These are phyloP conservation scores for Lanius collurio DNA, from an alignment of 2,113 vertebrate genomes.

Conservation along the genomic window DNA sequence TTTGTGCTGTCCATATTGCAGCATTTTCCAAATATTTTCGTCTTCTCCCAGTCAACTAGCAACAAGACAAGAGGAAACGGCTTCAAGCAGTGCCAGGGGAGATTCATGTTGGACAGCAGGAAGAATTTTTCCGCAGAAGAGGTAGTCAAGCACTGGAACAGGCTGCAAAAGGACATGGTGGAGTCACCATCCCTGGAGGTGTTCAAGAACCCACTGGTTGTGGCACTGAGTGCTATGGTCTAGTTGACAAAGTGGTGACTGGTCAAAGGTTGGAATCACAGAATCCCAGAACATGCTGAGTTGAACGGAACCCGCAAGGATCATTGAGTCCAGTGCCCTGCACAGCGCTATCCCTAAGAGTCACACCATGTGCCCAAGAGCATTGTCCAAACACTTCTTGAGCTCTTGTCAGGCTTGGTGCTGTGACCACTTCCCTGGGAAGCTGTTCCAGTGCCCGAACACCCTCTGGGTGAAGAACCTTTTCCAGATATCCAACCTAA, in stretches of 20 bases:
- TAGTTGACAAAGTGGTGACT: neutral
- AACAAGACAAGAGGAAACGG: neutral
- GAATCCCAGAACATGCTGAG: neutral
- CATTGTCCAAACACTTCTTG: neutral
- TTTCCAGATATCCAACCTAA: neutral
- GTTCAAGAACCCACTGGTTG: neutral
- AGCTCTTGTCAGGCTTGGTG: neutral
- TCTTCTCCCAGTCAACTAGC: neutral
- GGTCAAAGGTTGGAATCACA: neutral
- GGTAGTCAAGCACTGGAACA: rapidly evolving
- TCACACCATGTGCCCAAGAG: neutral
- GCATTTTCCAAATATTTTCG: neutral
- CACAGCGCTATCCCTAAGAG: neutral
- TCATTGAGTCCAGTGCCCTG: neutral
- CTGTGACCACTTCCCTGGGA: neutral
- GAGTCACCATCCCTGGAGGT: neutral
- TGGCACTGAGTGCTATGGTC: neutral
- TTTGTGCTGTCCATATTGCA: neutral
- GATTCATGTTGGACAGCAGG: neutral
- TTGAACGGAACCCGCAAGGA: neutral
- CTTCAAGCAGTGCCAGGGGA: neutral
- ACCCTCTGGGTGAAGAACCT: neutral
- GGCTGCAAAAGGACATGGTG: neutral
- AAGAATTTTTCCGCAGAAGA: neutral
- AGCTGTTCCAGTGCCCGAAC: neutral